phyloP scores from a whole-genome alignment of 1,140 invertebrate species.

The Coenobita brevimanus region DNA sequence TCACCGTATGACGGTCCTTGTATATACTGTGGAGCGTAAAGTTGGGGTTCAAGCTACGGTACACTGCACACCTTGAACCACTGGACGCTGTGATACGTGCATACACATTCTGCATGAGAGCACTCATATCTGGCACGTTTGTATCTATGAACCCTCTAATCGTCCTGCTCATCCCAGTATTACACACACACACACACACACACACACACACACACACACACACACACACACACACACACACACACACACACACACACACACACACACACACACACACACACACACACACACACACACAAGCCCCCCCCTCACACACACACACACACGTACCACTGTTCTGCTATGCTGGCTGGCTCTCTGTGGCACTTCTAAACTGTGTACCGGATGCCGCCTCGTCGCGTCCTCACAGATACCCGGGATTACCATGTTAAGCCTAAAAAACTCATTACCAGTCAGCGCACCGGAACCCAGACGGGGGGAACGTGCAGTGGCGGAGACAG shows the following conservation, averaged over 20 bases:
- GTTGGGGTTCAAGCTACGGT: too few relatives aligned
- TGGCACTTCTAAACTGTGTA: not conserved
- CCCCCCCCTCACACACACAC: too few relatives aligned
- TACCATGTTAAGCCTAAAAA: constrained; percentile 4
- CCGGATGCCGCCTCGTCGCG: not conserved
- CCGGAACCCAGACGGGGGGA: not conserved
- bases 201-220: not conserved
- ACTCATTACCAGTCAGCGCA: not conserved
- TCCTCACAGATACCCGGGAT: not conserved
- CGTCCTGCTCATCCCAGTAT: too few relatives aligned
- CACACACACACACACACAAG: not conserved
- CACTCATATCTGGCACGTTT: not conserved
- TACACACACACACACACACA: constrained; percentile 1
- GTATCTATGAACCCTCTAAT: not conserved
- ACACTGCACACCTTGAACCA: too few relatives aligned
- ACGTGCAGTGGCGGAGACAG: too few relatives aligned
- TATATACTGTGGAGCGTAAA: too few relatives aligned
- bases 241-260: not conserved
- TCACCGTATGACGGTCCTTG: too few relatives aligned
- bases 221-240: not conserved
- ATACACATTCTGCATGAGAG: too few relatives aligned
- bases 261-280: not conserved
- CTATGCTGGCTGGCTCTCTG: too few relatives aligned
- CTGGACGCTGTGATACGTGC: too few relatives aligned
- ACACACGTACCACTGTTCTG: too few relatives aligned